These are phyloP conservation scores for Bradypodion ventrale DNA, from an alignment of 2,797 vertebrate genomes.

Conservation along the genomic window DNA sequence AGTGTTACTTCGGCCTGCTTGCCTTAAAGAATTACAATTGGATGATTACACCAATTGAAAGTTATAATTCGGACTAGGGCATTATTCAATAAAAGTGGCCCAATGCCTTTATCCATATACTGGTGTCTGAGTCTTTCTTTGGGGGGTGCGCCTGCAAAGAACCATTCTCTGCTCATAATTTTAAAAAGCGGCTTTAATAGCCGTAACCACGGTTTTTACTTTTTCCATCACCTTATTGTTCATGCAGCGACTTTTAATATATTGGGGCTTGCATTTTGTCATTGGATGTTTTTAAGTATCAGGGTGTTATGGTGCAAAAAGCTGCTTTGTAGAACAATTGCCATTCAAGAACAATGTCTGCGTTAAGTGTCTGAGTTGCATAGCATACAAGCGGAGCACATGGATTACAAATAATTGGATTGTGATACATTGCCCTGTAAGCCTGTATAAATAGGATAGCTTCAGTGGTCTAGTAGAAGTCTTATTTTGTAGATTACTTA, in stretches of 20 bases:
- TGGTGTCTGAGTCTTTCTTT: no score
- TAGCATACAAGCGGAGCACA: background rate
- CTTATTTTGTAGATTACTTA: background rate
- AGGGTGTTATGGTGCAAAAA: conserved; percentile 9
- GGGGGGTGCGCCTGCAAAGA: no score
- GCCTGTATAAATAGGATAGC: rapidly evolving
- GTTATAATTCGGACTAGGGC: no score
- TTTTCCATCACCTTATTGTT: background rate
- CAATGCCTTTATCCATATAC: no score
- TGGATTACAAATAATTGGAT: background rate
- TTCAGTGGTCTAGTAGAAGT: background rate
- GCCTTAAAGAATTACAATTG: no score
- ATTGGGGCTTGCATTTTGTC: conserved; percentile 2
- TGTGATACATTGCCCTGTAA: rapidly evolving
- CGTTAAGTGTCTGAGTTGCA: background rate
- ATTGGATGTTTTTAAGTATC: no score
- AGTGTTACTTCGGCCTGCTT: no score
- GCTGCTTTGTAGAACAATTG: background rate
- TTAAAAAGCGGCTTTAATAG: no score
- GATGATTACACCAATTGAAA: no score
- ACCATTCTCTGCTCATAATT: no score
- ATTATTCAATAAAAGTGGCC: no score
- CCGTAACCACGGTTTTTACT: background rate
- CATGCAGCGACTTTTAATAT: background rate
- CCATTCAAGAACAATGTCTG: background rate